Evolutionary conservation across 1,140 invertebrate species (phyloP).

Genomic region (Lordiphosa mommai): DNA sequence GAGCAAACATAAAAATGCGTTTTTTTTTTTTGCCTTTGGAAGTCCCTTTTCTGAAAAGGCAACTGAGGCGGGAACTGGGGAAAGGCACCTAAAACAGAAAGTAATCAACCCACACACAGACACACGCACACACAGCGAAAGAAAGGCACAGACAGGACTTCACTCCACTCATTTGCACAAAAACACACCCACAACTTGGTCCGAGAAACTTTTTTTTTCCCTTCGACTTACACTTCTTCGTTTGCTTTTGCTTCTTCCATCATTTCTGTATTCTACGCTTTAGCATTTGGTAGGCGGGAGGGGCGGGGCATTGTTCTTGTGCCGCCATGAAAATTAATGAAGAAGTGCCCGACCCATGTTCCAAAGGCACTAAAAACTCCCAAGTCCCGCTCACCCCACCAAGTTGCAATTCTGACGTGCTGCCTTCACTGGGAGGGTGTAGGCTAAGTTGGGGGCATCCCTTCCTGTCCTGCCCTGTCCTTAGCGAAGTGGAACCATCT

Average conservation of each 20-base stretch:
- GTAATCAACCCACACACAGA: conserved; percentile 69
- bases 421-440: neutral
- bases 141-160: conserved; percentile 28
- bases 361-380: conserved; percentile 61
- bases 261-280: conserved; percentile 59
- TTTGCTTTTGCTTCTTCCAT: conserved; percentile 24
- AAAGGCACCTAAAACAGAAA: conserved; percentile 71
- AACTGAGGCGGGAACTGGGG: neutral
- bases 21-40: conserved; percentile 63
- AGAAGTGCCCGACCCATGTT: conserved; percentile 75
- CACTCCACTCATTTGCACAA: conserved; percentile 70
- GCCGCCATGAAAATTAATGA: conserved; percentile 78
- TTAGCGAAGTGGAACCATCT: conserved; percentile 16
- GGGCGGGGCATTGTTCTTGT: conserved; percentile 62
- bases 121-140: conserved; percentile 12
- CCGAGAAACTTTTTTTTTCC: conserved; percentile 64
- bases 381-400: conserved; percentile 20
- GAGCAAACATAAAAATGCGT: conserved; percentile 77
- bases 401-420: conserved; percentile 20
- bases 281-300: conserved; percentile 25
- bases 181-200: conserved; percentile 72
- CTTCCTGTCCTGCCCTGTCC: conserved; percentile 13
- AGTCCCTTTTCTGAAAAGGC: conserved; percentile 47
- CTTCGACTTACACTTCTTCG: conserved; percentile 13
- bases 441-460: neutral